Evolutionary conservation across 2,797 vertebrate species (phyloP), one percentile per base, ranked within the genome.

Genomic region (Psittacula echo): DNA sequence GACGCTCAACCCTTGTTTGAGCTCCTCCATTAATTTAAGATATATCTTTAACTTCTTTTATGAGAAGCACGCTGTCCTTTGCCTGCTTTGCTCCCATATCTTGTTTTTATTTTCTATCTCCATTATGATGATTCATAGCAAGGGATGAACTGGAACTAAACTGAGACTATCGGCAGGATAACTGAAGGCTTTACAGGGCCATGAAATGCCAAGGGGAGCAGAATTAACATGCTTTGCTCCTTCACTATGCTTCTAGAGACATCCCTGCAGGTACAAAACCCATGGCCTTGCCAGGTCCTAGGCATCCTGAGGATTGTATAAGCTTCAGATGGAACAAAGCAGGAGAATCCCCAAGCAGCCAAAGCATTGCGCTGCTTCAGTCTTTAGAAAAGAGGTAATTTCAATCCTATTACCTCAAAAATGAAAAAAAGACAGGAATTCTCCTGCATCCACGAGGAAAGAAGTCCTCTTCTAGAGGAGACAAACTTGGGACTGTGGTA

Each of bases 21-120:
- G 64, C 12, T 15, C 32, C 39, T 61, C 62, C 16, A 17, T 50
- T 58, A 29, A 50, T 45, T 84, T 29, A 30, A 91, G 24, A 30
- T 23, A 51, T 0, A 0, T 6, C 68, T 51, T 21, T 10, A 53
- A 68, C 16, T 56, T 58, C 50, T 87, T 78, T 53, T 22, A 3
- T 14, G n/a, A 60, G 65, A 73, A 66, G 5, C 1, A 0, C 0
- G 0, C 23, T 14, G 50, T 66, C 70, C 47, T 84, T 80, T 44
- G 48, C 60, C 27, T 29, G 41, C n/a, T 79, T 65, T 27, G 47
- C 58, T 77, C 45, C 42, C 1, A 1, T 13, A 68, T 37, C 48
- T 89, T 91, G 41, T 50, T 89, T 91, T 79, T 54, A 34, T 62
- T 73, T 70, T 56, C n/a, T 22, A 7, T 23, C 54, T 64, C 72